phyloP scores from a whole-genome alignment of 1,140 invertebrate species.

The Saccostrea echinata region DNA sequence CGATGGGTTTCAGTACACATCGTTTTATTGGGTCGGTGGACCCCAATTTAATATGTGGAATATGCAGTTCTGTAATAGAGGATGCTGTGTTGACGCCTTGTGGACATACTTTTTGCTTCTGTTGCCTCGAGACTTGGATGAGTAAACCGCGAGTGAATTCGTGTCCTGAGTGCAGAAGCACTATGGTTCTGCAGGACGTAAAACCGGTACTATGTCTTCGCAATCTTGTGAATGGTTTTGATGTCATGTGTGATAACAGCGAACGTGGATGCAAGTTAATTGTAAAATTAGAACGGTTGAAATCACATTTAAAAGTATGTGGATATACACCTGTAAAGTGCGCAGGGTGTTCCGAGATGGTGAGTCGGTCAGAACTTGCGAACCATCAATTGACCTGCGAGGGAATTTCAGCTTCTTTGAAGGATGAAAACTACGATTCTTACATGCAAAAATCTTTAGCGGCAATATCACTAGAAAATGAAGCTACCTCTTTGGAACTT shows the following conservation, averaged over 20 bases:
- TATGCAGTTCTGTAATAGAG: constrained; percentile 75
- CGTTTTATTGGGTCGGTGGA: constrained; percentile 71
- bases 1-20: constrained; percentile 71
- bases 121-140: constrained; percentile 75
- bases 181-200: constrained; percentile 56
- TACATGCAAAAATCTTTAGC: constrained; percentile 32
- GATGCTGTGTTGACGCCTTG: constrained; percentile 76
- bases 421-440: constrained; percentile 57
- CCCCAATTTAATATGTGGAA: constrained; percentile 74
- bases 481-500: constrained; percentile 56
- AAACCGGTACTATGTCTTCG: constrained; percentile 73
- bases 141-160: constrained; percentile 62
- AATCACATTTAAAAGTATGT: constrained; percentile 68
- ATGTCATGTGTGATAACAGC: constrained; percentile 68
- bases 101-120: constrained; percentile 74
- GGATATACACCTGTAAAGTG: constrained; percentile 69
- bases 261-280: constrained; percentile 71
- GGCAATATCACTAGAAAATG: constrained; percentile 20
- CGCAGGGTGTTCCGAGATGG: constrained; percentile 68
- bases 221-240: constrained; percentile 74
- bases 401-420: constrained; percentile 65
- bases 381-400: constrained; percentile 74
- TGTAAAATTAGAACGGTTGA: constrained; percentile 69
- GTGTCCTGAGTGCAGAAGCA: constrained; percentile 75
- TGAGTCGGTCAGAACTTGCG: constrained; percentile 69